These are phyloP conservation scores for Dallia pectoralis DNA, from an alignment of 2,797 vertebrate genomes.

Conservation along the genomic window DNA sequence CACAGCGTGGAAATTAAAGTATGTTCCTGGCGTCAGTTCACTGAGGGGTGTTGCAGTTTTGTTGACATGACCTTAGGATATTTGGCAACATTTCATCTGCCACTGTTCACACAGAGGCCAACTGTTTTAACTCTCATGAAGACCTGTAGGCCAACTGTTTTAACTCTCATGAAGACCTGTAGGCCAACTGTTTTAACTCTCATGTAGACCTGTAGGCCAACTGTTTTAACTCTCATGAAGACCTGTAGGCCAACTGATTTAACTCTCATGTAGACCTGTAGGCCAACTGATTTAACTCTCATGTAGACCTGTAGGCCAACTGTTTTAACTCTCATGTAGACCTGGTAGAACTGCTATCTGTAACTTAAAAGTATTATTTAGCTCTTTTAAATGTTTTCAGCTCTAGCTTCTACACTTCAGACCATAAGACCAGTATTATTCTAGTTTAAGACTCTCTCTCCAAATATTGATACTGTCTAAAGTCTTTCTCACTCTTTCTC, in stretches of 20 bases:
- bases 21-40: conserved; percentile 18
- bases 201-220: conserved; percentile 20
- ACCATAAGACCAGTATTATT: neutral
- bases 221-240: conserved; percentile 28
- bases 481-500: conserved; percentile 1
- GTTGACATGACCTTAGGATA: conserved; percentile 51
- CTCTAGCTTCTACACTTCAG: neutral
- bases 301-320: conserved; percentile 20
- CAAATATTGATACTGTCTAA: neutral
- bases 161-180: conserved; percentile 29
- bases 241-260: conserved; percentile 25
- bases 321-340: conserved; percentile 30
- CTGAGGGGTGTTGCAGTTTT: conserved; percentile 40
- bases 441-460: neutral
- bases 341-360: neutral
- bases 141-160: conserved; percentile 24
- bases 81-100: conserved; percentile 16
- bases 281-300: conserved; percentile 21
- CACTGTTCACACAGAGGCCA: conserved; percentile 23
- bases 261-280: conserved; percentile 28
- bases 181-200: conserved; percentile 23
- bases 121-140: conserved; percentile 27
- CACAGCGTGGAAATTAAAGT: conserved; percentile 55
- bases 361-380: too few species aligned
- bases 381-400: too few species aligned